A percentile compares a stretch with the other conserved stretches of the same genome.
phyloP scores from a whole-genome alignment of 2,113 vertebrate genomes.

The Heterocephalus glaber region DNA sequence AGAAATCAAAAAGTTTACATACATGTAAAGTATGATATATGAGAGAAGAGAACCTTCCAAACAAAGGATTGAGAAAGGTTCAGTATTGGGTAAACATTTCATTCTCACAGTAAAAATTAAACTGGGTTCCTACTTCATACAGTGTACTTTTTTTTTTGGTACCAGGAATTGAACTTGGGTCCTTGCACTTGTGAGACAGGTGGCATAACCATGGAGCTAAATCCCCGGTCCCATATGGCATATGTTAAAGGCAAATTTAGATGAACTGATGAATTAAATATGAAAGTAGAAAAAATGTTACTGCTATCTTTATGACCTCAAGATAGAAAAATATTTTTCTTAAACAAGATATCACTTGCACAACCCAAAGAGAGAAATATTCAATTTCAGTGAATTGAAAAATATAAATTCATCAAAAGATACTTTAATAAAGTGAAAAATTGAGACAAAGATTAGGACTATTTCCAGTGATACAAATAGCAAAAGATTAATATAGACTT shows the following conservation, averaged over 20 bases:
- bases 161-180: too few relatives aligned
- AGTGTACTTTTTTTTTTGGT: not conserved
- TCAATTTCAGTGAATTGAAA: not conserved
- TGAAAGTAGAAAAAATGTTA: not conserved
- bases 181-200: too few relatives aligned
- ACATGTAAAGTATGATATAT: not conserved
- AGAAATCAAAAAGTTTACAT: not conserved
- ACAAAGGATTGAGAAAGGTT: not conserved
- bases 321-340: not conserved
- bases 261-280: not conserved
- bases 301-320: not conserved
- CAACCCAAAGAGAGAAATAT: not conserved
- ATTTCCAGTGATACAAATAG: not conserved
- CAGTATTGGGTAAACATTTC: not conserved
- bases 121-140: not conserved
- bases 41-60: not conserved
- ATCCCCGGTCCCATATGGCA: too few relatives aligned
- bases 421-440: not conserved
- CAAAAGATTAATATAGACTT: not conserved
- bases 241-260: not conserved
- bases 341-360: not conserved
- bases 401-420: not conserved
- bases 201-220: too few relatives aligned
- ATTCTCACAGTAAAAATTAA: not conserved
- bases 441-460: not conserved